phyloP scores from a whole-genome alignment of 2,113 vertebrate species.

The Sakesphorus luctuosus region DNA sequence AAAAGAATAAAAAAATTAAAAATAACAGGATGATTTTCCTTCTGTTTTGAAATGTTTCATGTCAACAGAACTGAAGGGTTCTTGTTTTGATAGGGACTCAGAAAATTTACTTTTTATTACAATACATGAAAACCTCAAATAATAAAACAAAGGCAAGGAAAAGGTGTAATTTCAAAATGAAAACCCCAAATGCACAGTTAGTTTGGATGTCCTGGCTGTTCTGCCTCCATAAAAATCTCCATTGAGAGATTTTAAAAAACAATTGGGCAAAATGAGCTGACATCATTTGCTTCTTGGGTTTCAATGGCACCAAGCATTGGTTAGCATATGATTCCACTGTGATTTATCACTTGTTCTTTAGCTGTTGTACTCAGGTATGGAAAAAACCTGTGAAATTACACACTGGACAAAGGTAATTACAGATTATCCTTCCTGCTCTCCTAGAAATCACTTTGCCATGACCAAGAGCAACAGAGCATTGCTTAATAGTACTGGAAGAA shows the following conservation, averaged over 20 bases:
- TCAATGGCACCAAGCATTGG: not conserved
- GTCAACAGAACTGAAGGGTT: not conserved
- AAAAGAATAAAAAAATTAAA: no score
- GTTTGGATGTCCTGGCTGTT: not conserved
- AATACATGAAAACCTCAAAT: not conserved
- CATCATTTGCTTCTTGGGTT: not conserved
- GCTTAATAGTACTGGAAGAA: not conserved
- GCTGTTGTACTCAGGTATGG: not conserved
- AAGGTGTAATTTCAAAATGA: not conserved
- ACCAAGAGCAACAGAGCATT: not conserved
- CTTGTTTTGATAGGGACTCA: not conserved
- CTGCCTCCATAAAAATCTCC: not conserved
- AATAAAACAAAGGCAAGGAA: not conserved
- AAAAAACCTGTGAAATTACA: not conserved
- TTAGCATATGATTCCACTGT: not conserved
- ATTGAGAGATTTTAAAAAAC: not conserved
- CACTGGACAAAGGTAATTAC: not conserved
- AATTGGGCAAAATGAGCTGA: not conserved
- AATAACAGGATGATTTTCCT: rapidly evolving
- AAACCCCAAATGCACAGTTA: not conserved
- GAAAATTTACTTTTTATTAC: not conserved
- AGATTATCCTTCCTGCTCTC: not conserved
- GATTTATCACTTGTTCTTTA: not conserved
- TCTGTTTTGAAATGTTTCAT: conserved; percentile 22
- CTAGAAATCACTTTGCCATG: not conserved